phyloP scores from a whole-genome alignment of 2,797 vertebrate genomes.

The Peromyscus attwateri region DNA sequence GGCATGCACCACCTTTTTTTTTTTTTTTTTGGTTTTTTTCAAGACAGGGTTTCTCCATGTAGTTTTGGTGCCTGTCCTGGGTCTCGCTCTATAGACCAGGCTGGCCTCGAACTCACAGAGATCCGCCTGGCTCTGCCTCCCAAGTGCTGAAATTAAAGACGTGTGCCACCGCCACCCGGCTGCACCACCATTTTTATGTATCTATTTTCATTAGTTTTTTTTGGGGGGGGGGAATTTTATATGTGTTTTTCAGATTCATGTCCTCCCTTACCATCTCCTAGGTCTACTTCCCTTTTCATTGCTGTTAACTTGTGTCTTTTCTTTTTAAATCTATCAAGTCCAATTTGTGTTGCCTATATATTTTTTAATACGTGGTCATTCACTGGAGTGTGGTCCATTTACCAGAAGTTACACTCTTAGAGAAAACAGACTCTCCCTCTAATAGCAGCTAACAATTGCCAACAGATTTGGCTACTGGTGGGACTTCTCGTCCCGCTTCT shows the following conservation, averaged over 20 bases:
- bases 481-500: background rate
- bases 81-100: too few species aligned
- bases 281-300: background rate
- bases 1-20: too few species aligned
- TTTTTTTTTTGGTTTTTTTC: background rate
- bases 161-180: rapidly evolving
- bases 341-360: too few species aligned
- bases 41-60: background rate
- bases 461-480: background rate
- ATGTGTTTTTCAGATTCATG: background rate
- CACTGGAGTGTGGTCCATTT: background rate
- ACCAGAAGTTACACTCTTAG: background rate
- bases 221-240: background rate
- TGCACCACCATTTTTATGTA: background rate
- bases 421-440: background rate
- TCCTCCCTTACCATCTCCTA: background rate
- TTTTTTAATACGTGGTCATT: background rate
- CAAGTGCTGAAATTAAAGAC: too few species aligned
- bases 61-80: too few species aligned
- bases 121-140: too few species aligned
- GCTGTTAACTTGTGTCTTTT: background rate
- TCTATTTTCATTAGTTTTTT: background rate
- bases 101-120: too few species aligned
- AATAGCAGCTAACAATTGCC: background rate
- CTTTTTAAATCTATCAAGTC: background rate